These are phyloP conservation scores for Eublepharis macularius DNA, from an alignment of 2,113 vertebrate genomes.

Conservation along the genomic window DNA sequence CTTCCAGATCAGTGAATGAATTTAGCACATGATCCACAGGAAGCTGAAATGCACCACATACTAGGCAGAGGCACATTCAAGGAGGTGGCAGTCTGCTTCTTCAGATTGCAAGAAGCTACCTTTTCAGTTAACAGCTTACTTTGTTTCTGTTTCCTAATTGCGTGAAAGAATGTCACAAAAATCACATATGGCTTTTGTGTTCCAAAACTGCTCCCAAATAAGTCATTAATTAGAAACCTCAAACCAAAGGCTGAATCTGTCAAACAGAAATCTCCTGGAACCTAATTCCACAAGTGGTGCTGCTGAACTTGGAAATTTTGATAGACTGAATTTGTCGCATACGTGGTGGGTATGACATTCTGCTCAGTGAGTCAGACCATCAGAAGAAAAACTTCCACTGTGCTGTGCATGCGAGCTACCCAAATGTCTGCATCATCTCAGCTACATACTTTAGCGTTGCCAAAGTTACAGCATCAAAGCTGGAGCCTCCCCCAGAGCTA, in stretches of 20 bases:
- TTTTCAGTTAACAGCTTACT: not conserved
- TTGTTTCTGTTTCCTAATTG: not conserved
- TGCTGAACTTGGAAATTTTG: not conserved
- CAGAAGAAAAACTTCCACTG: not conserved
- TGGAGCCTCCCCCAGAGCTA: not conserved
- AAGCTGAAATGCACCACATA: not conserved
- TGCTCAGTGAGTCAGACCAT: not conserved
- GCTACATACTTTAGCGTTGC: not conserved
- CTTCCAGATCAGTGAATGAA: conserved; percentile 42
- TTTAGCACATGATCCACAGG: not conserved
- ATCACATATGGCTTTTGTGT: not conserved
- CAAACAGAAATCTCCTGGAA: too few species aligned
- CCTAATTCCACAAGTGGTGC: not conserved
- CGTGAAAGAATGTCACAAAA: not conserved
- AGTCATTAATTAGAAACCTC: not conserved
- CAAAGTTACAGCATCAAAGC: not conserved
- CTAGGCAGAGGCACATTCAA: not conserved
- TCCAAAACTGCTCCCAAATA: not conserved
- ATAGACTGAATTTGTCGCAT: not conserved
- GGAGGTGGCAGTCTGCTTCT: not conserved
- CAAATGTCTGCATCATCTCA: not conserved
- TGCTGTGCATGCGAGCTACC: not conserved
- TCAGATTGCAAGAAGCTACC: not conserved
- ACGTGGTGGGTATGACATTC: too few species aligned
- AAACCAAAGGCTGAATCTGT: not conserved